A percentile compares a stretch with the other conserved stretches of the same genome.
phyloP scores from a whole-genome alignment of 2,888 invertebrate species.

The Linnaemya tessellans region DNA sequence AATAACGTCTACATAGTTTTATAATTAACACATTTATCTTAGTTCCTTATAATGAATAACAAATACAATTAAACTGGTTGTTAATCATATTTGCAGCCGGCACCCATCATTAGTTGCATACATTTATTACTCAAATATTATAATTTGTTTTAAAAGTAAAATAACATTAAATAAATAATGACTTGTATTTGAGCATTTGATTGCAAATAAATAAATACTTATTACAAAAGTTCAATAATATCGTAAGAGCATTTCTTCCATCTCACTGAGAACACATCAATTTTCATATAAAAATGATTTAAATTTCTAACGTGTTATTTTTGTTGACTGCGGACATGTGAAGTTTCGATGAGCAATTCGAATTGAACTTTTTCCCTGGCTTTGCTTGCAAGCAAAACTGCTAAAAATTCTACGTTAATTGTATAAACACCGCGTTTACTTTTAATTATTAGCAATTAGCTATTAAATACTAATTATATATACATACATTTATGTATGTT shows the following conservation, averaged over 20 bases:
- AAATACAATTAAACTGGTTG: not conserved
- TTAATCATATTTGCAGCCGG: slow-evolving; percentile 3
- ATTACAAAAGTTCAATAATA: no score
- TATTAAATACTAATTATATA: slow-evolving; percentile 28
- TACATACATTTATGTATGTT: no score
- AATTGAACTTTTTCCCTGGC: not conserved
- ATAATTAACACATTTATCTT: slow-evolving; percentile 35
- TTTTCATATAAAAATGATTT: not conserved
- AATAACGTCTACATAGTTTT: slow-evolving; percentile 5
- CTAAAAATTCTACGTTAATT: not conserved
- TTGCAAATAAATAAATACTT: not conserved
- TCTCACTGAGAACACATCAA: no score
- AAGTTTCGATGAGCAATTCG: not conserved
- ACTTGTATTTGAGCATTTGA: not conserved
- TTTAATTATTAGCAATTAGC: not conserved
- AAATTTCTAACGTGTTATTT: not conserved
- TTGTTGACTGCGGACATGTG: not conserved
- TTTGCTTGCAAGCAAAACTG: not conserved
- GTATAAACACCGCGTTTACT: slow-evolving; percentile 11
- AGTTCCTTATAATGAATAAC: slow-evolving; percentile 28
- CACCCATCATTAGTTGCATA: not conserved
- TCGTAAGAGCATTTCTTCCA: no score
- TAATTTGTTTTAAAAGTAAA: not conserved
- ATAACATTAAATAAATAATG: not conserved
- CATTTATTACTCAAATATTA: not conserved